Evolutionary conservation across 1,140 invertebrate genomes (phyloP).

Genomic region (Camponotus floridanus): DNA sequence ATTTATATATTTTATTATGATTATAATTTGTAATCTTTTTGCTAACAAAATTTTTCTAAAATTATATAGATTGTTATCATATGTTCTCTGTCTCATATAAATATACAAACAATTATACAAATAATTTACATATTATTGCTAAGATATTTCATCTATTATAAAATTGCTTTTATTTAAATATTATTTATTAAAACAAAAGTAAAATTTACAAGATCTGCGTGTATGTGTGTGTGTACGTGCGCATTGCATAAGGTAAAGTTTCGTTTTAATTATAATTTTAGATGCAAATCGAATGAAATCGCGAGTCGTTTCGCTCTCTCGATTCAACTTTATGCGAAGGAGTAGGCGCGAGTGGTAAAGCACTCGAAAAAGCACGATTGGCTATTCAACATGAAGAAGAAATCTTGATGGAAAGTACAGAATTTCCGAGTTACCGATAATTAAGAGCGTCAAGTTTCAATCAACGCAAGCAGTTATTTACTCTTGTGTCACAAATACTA

Average conservation of each 20-base stretch:
- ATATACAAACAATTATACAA: neutral
- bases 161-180: neutral
- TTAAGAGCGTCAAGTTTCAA: slow-evolving; percentile 1
- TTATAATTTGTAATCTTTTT: neutral
- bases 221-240: no score
- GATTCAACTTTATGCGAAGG: slow-evolving; percentile 33
- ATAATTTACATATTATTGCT: neutral
- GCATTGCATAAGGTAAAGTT: neutral
- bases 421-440: neutral
- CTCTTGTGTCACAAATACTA: neutral
- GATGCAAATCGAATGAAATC: slow-evolving; percentile 40
- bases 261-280: neutral
- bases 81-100: neutral
- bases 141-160: neutral
- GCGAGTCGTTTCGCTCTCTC: neutral
- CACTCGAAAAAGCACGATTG: neutral
- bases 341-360: neutral
- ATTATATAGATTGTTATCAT: neutral
- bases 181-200: neutral
- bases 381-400: neutral
- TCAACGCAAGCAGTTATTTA: neutral
- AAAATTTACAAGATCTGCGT: neutral
- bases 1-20: neutral
- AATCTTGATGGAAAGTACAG: neutral
- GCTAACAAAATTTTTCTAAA: neutral